A percentile compares a stretch with the other conserved stretches of the same genome.
Evolutionary conservation across 92 coral and sea anemone genomes (phyloP).

Genomic region (Parazoanthus swiftii): DNA sequence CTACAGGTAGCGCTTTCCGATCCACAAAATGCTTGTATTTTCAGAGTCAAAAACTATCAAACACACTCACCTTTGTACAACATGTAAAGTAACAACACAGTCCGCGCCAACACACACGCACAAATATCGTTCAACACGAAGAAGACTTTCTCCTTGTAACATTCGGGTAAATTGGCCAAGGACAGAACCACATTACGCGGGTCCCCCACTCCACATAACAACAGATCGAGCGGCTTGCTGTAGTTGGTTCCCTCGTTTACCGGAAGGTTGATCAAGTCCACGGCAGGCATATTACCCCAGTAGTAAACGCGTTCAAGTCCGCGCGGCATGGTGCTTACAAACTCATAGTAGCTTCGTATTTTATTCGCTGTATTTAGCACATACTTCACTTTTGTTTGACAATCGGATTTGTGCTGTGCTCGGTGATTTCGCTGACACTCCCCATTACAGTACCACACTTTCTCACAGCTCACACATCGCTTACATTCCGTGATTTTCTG

Average conservation of each 20-base stretch:
- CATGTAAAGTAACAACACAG: too few relatives aligned
- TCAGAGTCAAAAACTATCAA: too few relatives aligned
- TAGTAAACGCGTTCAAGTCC: conserved; percentile 52
- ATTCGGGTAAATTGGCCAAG: conserved; percentile 48
- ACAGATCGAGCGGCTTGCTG: conserved; percentile 49
- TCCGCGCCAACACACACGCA: too few relatives aligned
- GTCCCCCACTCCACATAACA: conserved; percentile 84
- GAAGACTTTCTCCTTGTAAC: too few relatives aligned
- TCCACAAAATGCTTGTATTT: too few relatives aligned
- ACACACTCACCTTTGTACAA: too few relatives aligned
- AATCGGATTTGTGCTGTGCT: conserved; percentile 54
- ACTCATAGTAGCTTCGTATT: neutral
- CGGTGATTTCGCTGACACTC: conserved; percentile 60
- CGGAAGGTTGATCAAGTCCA: conserved; percentile 34
- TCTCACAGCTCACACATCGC: conserved; percentile 58
- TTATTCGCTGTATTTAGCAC: conserved; percentile 26
- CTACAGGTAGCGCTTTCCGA: too few relatives aligned
- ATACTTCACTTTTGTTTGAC: conserved; percentile 39
- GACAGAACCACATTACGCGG: conserved; percentile 70
- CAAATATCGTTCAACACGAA: too few relatives aligned
- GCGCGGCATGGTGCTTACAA: conserved; percentile 28
- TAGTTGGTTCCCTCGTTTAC: conserved; percentile 72
- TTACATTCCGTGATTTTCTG: conserved; percentile 29
- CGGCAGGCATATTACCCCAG: conserved; percentile 70
- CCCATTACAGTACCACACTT: conserved; percentile 57